Evolutionary conservation across 2,113 vertebrate species (phyloP).

Genomic region (Sceloporus tristichus): DNA sequence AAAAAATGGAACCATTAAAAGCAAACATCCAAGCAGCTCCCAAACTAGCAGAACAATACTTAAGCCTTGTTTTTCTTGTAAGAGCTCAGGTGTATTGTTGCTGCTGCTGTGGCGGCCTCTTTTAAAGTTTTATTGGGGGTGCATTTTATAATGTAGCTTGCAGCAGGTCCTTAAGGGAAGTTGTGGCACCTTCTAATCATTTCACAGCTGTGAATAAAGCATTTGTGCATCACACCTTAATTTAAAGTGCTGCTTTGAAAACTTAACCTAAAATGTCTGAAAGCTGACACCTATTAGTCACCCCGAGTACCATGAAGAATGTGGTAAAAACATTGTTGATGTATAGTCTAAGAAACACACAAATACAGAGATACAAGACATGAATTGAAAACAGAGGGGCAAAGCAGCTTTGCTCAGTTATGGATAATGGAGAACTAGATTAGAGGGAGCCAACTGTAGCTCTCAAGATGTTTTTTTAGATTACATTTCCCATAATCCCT

Average conservation of each 20-base stretch:
- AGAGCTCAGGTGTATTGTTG: constrained; percentile 56
- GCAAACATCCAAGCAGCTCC: constrained; percentile 35
- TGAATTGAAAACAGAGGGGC: background rate
- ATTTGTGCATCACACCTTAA: constrained; percentile 47
- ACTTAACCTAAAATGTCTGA: constrained; percentile 54
- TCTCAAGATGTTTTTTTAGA: too few relatives aligned
- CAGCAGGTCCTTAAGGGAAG: constrained; percentile 62
- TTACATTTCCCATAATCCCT: too few relatives aligned
- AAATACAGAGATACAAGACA: constrained; percentile 28
- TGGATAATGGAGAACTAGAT: background rate
- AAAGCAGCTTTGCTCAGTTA: background rate
- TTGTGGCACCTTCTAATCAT: constrained; percentile 57
- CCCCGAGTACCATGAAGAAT: constrained; percentile 38
- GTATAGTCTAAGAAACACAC: constrained; percentile 1
- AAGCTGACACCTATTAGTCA: constrained; percentile 42
- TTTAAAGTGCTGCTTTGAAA: constrained; percentile 61
- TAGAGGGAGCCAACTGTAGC: too few relatives aligned
- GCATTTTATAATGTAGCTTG: constrained; percentile 58
- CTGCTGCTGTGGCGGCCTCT: constrained; percentile 48
- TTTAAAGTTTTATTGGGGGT: constrained; percentile 62
- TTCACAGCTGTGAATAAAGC: constrained; percentile 65
- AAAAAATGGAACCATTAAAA: constrained; percentile 36
- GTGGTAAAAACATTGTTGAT: constrained; percentile 42
- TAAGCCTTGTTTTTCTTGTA: constrained; percentile 63
- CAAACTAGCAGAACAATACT: constrained; percentile 62